phyloP scores from a whole-genome alignment of 2,888 invertebrate species.

The Vannuccia rotundouncinata region DNA sequence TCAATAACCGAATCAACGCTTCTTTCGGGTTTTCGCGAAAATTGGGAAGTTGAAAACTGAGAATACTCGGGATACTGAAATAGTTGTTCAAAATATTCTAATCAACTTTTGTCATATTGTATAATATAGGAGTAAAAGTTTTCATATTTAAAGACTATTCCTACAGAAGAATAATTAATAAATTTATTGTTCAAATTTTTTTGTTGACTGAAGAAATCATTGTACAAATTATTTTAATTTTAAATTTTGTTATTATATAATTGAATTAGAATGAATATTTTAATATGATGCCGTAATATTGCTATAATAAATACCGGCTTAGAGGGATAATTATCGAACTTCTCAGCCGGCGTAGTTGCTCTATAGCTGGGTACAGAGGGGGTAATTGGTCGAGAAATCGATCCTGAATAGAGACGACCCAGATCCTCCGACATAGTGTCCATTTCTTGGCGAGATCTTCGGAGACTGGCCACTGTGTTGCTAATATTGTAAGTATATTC shows the following conservation, averaged over 20 bases:
- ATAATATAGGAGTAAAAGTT: no score
- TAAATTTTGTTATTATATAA: no score
- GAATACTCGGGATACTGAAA: not conserved
- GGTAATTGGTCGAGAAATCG: not conserved
- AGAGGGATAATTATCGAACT: not conserved
- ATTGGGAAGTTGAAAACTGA: not conserved
- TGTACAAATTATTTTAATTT: no score
- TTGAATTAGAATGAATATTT: no score
- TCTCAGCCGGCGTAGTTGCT: not conserved
- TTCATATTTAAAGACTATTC: no score
- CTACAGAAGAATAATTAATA: no score
- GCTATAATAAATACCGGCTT: not conserved
- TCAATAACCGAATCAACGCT: not conserved
- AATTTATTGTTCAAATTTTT: no score
- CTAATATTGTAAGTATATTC: no score
- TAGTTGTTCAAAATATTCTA: no score
- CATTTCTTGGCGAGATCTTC: not conserved
- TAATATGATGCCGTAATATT: no score
- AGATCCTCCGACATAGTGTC: constrained; percentile 9
- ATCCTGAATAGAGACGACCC: not conserved
- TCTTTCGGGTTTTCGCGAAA: not conserved
- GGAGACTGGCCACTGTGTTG: not conserved
- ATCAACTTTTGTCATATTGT: no score
- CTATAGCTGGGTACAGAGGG: not conserved
- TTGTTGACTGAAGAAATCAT: no score